Evolutionary conservation across 1,140 invertebrate genomes (phyloP).

Genomic region (Mamestra configurata): DNA sequence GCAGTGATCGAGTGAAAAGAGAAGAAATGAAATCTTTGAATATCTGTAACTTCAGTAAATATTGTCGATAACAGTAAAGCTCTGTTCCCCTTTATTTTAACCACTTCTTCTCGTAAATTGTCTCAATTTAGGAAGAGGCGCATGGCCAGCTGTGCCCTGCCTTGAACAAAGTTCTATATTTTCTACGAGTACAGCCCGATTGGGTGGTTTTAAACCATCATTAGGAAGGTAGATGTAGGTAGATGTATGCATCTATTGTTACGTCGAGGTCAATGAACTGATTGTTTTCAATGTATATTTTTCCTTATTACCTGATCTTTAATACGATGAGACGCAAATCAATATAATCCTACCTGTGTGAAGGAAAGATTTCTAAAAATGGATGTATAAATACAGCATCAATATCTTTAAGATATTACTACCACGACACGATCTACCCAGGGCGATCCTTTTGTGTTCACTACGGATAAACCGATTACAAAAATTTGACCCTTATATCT

Average conservation of each 20-base stretch:
- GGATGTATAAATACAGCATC: slow-evolving; percentile 8
- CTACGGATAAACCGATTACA: slow-evolving; percentile 29
- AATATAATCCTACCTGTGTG: background rate
- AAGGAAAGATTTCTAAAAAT: background rate
- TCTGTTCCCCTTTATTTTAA: background rate
- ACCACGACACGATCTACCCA: slow-evolving; percentile 29
- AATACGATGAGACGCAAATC: background rate
- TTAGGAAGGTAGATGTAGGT: no score
- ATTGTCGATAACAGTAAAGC: background rate
- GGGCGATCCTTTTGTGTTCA: slow-evolving; percentile 40
- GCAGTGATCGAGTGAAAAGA: background rate
- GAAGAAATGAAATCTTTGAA: background rate
- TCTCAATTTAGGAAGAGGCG: background rate
- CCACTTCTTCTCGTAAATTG: background rate
- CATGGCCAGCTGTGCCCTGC: background rate
- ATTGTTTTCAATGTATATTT: background rate
- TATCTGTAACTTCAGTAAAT: background rate
- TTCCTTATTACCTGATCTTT: background rate
- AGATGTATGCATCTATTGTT: background rate
- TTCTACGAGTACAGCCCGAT: no score
- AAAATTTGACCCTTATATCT: slow-evolving; percentile 28
- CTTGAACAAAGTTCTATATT: background rate
- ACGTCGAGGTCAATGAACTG: background rate
- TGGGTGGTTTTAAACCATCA: no score
- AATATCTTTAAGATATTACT: slow-evolving; percentile 35